Evolutionary conservation across 2,113 vertebrate genomes (phyloP).

Genomic region (Otocyon megalotis): DNA sequence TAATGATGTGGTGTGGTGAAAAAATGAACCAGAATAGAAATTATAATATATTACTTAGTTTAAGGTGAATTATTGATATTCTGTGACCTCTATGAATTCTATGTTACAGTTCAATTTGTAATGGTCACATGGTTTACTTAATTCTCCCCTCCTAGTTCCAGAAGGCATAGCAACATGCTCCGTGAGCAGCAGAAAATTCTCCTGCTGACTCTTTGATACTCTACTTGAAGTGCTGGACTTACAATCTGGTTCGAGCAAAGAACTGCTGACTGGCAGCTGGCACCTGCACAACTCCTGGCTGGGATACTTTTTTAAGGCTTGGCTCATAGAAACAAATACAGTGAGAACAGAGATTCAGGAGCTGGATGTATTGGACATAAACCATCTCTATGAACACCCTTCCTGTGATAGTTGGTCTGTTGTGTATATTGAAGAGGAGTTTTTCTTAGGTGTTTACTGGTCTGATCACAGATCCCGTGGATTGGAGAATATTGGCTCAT

Average conservation of each 20-base stretch:
- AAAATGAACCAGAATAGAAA: neutral
- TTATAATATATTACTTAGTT: slow-evolving; percentile 1
- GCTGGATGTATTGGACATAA: neutral
- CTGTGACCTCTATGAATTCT: slow-evolving; percentile 65
- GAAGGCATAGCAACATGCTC: slow-evolving; percentile 66
- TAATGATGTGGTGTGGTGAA: neutral
- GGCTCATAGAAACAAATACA: slow-evolving; percentile 39
- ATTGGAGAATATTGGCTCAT: slow-evolving; percentile 60
- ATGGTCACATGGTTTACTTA: slow-evolving; percentile 26
- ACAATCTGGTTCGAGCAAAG: slow-evolving; percentile 65
- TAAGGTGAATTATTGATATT: slow-evolving; percentile 38
- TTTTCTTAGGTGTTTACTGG: slow-evolving; percentile 39
- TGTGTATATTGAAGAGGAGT: neutral
- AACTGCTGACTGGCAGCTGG: slow-evolving; percentile 77
- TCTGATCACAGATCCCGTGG: slow-evolving; percentile 49
- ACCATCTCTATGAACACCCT: neutral
- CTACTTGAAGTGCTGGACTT: slow-evolving; percentile 61
- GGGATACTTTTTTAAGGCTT: neutral
- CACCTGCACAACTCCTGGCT: slow-evolving; percentile 33
- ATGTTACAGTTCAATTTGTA: neutral
- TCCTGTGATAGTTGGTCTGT: neutral
- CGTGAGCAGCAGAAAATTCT: slow-evolving; percentile 61
- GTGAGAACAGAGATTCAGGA: neutral
- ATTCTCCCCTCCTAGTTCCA: slow-evolving; percentile 35
- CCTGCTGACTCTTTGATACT: slow-evolving; percentile 58